Conservation (phyloP, 30 jellyfish, hydroid and myxozoan genomes). For the Cassiopea xamachana region DNA sequence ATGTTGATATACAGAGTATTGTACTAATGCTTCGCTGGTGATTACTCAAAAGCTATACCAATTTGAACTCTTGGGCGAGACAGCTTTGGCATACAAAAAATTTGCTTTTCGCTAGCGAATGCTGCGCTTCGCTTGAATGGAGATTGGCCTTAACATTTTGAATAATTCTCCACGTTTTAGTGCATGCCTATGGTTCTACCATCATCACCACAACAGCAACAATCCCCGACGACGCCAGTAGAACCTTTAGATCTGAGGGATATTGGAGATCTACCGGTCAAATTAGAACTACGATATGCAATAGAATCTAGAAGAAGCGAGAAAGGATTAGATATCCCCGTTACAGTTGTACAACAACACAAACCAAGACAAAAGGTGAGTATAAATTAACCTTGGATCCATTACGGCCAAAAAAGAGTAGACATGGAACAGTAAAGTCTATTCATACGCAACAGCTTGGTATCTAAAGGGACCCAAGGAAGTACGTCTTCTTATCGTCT, state of each 20-base stretch:
- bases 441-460: neutral
- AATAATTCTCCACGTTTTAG: neutral
- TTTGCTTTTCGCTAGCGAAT: neutral
- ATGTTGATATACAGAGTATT: too few relatives aligned
- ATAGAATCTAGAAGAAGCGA: constrained; percentile 93
- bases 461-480: neutral
- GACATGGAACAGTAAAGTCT: neutral
- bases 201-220: constrained; percentile 74
- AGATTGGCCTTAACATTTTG: neutral
- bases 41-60: too few relatives aligned
- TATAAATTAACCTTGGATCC: neutral
- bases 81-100: too few relatives aligned
- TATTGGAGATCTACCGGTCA: constrained; percentile 95
- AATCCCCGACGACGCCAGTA: constrained; percentile 63
- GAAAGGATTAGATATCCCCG: constrained; percentile 95
- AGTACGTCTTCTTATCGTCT: neutral
- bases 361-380: constrained; percentile 59
- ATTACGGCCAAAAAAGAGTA: neutral
- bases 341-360: constrained; percentile 60
- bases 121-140: neutral
- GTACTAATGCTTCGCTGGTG: too few relatives aligned
- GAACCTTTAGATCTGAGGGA: constrained; percentile 72
- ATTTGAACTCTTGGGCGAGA: too few relatives aligned
- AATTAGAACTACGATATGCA: constrained; percentile 93
- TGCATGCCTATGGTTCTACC: constrained; percentile 64